Conservation (phyloP, 2,888 invertebrate genomes). For the Subacronicta megacephala region DNA sequence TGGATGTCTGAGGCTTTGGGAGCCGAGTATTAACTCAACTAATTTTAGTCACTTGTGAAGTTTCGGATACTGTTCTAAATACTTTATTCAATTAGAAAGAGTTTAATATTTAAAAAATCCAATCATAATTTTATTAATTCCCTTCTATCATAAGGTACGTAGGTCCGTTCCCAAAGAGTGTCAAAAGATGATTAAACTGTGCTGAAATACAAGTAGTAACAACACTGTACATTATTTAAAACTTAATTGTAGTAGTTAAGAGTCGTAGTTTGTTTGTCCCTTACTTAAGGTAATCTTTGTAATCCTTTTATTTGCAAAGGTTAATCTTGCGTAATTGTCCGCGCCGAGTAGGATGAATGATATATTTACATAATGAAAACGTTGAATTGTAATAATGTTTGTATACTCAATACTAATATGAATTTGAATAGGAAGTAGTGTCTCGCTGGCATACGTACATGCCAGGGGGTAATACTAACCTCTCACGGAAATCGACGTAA, state of each 20-base stretch:
- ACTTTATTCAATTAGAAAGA: conserved; percentile 22
- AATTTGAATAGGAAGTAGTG: too few relatives aligned
- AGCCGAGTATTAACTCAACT: too few relatives aligned
- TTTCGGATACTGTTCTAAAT: conserved; percentile 4
- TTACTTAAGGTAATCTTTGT: conserved; percentile 47
- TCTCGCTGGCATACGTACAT: too few relatives aligned
- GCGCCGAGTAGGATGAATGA: conserved; percentile 37
- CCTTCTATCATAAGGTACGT: too few relatives aligned
- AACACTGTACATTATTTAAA: conserved; percentile 37
- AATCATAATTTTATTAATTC: too few relatives aligned
- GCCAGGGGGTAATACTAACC: too few relatives aligned
- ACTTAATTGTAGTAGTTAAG: conserved; percentile 45
- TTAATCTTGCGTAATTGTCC: conserved; percentile 65
- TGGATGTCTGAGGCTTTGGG: conserved; percentile 21
- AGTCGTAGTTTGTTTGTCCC: conserved; percentile 32
- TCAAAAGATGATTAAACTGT: too few relatives aligned
- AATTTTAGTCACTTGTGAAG: conserved; percentile 34
- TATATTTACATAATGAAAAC: conserved; percentile 20
- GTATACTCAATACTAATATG: neutral
- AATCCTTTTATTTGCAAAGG: conserved; percentile 59
- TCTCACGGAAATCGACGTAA: too few relatives aligned
- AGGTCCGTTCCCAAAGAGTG: too few relatives aligned
- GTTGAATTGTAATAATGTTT: neutral
- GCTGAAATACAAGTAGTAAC: too few relatives aligned
- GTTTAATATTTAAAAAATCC: too few relatives aligned